A percentile compares a stretch with the other conserved stretches of the same genome.
Evolutionary conservation across 1,140 invertebrate genomes (phyloP).

Genomic region (Listronotus bonariensis): DNA sequence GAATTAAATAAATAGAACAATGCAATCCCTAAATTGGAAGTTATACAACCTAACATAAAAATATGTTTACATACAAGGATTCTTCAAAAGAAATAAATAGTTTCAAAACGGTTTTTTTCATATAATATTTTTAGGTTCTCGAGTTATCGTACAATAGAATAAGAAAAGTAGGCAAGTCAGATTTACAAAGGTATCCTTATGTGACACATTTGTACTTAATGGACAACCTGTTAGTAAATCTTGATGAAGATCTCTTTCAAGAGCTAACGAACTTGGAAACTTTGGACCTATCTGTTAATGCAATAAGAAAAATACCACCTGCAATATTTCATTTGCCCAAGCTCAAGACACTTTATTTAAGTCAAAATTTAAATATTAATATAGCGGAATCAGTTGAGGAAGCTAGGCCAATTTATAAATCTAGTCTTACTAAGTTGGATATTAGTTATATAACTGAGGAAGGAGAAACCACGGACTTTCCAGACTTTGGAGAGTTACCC

Average conservation of each 20-base stretch:
- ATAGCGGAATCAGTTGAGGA: slow-evolving; percentile 40
- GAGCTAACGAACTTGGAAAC: slow-evolving; percentile 34
- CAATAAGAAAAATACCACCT: slow-evolving; percentile 57
- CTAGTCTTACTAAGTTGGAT: slow-evolving; percentile 44
- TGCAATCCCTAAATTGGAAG: no score
- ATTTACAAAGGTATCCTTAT: slow-evolving; percentile 61
- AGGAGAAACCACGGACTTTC: slow-evolving; percentile 34
- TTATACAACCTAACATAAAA: no score
- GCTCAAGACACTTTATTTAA: slow-evolving; percentile 63
- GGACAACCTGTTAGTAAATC: slow-evolving; percentile 65
- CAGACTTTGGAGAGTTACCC: slow-evolving; percentile 42
- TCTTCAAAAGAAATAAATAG: no score
- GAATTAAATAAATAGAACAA: no score
- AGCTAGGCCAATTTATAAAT: slow-evolving; percentile 37
- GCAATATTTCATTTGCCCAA: slow-evolving; percentile 62
- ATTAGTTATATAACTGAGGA: slow-evolving; percentile 41
- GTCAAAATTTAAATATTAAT: slow-evolving; percentile 57
- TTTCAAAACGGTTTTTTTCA: neutral
- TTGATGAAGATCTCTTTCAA: slow-evolving; percentile 61
- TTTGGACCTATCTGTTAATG: slow-evolving; percentile 44
- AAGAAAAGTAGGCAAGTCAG: slow-evolving; percentile 60
- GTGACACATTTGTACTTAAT: slow-evolving; percentile 64
- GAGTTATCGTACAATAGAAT: slow-evolving; percentile 67
- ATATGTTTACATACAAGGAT: no score
- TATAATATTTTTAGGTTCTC: slow-evolving; percentile 60